Base-by-base conservation (phyloP, 2,888 invertebrate species). In the Cynaeus angustus region DNA sequence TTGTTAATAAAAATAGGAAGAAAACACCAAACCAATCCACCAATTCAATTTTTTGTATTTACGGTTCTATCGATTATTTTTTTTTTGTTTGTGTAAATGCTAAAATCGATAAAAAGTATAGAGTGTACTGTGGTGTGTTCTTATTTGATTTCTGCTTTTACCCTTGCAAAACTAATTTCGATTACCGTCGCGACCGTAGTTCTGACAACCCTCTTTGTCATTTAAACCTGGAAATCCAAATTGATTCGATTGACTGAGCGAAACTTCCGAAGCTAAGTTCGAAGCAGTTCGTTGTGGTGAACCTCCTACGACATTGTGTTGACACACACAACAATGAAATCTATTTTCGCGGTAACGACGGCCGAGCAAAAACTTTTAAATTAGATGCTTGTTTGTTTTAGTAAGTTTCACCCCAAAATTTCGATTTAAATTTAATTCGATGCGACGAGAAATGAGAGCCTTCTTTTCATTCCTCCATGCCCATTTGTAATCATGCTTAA, bases 181-280 rank as follows among this genome's bases (percentile, higher is more conserved):
- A 55, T 55, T 33, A 55, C 38, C 14, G 55, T 38, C 8, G 16
- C 55, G 38, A 16, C 41, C 33, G 37, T 21, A 38, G 33, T 38
- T 55, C 55, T 21, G 37, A 37, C 55, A 37, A 37, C 55, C 21
- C 55, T 38, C 55, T 55, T 55, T 55, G 55, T 55, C 55, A 55
- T 55, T 55, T 38, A 55, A 55, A 55, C 55, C 55, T 55, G 55
- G 33, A 55, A 38, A 55, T 38, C 55, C 55, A 14, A 53, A 55
- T 38, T 55, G 55, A 55, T 55, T 55, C 55, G 55, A 55, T 55
- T 55, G 55, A 55, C 55, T 55, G 55, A 38, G 37, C 55, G 55
- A 30, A 55, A 55, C 55, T 55, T 38, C 41, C 38, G n/a, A 33
- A 12, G 52, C 30, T 28, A 12, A 53, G 52, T 53, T 53, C 13